phyloP scores from a whole-genome alignment of 92 coral and sea anemone species.

The Anthopleura xanthogrammica region DNA sequence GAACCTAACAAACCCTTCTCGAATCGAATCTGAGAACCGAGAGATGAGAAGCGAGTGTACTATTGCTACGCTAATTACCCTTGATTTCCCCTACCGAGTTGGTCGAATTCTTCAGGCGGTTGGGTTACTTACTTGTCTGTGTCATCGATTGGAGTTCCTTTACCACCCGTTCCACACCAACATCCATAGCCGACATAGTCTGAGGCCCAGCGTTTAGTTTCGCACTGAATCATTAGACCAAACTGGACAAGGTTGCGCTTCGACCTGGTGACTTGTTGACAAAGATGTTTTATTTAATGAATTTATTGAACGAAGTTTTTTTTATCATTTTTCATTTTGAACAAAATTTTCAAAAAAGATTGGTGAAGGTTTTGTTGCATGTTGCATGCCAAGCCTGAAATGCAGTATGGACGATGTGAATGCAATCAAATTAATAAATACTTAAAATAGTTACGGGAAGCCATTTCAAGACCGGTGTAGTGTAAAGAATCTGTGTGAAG shows the following conservation, averaged over 20 bases:
- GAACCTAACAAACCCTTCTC: too few relatives aligned
- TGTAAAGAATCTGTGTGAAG: neutral
- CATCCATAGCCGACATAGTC: conserved; percentile 34
- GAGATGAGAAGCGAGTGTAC: too few relatives aligned
- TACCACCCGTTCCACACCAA: conserved; percentile 37
- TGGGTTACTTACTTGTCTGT: conserved; percentile 20
- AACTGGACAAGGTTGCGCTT: conserved; percentile 21
- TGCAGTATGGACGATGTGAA: too few relatives aligned
- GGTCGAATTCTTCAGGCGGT: neutral
- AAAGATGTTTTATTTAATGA: neutral
- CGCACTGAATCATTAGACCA: conserved; percentile 23
- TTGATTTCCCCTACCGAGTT: neutral
- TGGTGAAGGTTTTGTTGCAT: too few relatives aligned
- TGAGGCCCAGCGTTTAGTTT: conserved; percentile 22
- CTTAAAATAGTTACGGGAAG: neutral
- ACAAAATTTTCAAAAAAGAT: too few relatives aligned
- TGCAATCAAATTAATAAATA: too few relatives aligned
- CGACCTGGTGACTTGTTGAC: neutral
- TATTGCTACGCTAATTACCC: too few relatives aligned
- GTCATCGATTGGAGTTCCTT: conserved; percentile 31
- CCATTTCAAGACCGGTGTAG: neutral
- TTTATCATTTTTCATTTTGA: too few relatives aligned
- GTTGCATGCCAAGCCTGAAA: too few relatives aligned
- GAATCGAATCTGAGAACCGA: too few relatives aligned
- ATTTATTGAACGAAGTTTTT: too few relatives aligned